Percentiles rank a stretch among this genome's conserved stretches.
Conservation (phyloP, 2,113 vertebrate species). For the Engystomops pustulosus region DNA sequence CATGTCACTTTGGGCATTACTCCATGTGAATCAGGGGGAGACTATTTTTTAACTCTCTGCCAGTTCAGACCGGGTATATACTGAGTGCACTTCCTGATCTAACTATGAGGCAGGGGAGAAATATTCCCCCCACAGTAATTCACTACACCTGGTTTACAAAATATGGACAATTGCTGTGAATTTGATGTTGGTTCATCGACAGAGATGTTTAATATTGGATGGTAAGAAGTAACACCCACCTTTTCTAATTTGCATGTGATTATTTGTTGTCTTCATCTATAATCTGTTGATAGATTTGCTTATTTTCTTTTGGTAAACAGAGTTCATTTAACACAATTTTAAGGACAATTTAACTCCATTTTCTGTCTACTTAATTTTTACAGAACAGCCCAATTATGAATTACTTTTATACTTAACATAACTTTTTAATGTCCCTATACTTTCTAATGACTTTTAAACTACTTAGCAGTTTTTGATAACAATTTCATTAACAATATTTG, state of each 20-base stretch:
- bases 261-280: neutral
- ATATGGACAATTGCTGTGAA: no score
- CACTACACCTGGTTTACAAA: no score
- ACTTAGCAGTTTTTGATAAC: neutral
- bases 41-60: no score
- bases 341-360: constrained; percentile 21
- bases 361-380: constrained; percentile 2
- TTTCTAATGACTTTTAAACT: constrained; percentile 30
- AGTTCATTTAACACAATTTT: constrained; percentile 27
- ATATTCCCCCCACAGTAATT: no score
- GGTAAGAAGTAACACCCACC: neutral
- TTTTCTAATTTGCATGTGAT: constrained; percentile 2
- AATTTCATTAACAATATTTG: constrained; percentile 26
- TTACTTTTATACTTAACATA: neutral
- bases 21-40: no score
- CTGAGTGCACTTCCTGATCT: no score
- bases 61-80: no score
- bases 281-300: neutral
- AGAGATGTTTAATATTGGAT: neutral
- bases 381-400: neutral
- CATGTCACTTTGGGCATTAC: no score
- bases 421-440: constrained; percentile 5
- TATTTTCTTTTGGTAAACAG: constrained; percentile 1
- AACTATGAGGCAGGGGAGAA: no score
- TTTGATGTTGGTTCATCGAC: neutral